These are phyloP conservation scores for Tragelaphus oryx DNA, from an alignment of 2,797 vertebrate genomes.

Conservation along the genomic window DNA sequence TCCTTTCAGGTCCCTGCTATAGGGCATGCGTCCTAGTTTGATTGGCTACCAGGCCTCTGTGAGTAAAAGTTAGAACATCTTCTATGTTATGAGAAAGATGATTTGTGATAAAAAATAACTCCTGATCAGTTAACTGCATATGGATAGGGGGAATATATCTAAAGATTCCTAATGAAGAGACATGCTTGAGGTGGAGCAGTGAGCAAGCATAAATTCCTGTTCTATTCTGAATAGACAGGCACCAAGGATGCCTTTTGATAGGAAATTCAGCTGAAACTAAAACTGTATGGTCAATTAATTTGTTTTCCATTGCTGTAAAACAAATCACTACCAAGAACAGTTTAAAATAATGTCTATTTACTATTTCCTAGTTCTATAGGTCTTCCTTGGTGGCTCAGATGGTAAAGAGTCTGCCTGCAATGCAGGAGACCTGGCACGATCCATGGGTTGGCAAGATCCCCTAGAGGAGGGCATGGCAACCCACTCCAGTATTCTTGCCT, in stretches of 20 bases:
- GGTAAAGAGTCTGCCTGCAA: not conserved
- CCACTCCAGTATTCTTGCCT: not conserved
- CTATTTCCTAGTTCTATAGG: not conserved
- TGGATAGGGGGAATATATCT: not conserved
- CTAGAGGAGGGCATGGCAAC: not conserved
- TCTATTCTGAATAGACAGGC: too few species aligned
- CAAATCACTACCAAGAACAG: too few species aligned
- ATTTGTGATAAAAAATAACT: not conserved
- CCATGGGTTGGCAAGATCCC: not conserved
- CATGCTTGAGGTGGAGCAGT: too few species aligned
- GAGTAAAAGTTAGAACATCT: not conserved
- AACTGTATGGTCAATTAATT: not conserved
- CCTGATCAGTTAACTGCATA: not conserved
- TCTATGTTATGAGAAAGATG: not conserved
- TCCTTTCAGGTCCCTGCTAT: too few species aligned
- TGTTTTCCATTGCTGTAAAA: not conserved
- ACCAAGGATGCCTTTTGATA: not conserved
- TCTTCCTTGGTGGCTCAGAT: not conserved
- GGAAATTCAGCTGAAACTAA: not conserved
- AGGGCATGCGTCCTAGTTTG: not conserved
- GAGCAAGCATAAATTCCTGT: not conserved
- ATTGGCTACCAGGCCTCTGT: not conserved
- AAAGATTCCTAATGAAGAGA: not conserved
- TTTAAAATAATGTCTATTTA: not conserved
- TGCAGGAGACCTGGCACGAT: not conserved